These are phyloP conservation scores for Centruroides vittatus DNA, from an alignment of 1,140 invertebrate genomes.

Conservation along the genomic window DNA sequence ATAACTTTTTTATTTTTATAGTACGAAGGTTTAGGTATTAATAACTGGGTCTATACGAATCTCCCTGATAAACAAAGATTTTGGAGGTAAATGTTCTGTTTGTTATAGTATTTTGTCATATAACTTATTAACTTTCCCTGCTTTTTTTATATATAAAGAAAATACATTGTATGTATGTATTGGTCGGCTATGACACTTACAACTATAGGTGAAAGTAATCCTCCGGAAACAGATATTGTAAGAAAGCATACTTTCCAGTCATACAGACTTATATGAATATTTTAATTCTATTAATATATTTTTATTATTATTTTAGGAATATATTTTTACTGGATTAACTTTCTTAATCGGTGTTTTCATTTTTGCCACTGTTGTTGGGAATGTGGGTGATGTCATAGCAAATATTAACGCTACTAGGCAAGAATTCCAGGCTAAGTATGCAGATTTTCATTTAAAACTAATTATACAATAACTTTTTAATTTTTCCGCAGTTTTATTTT, in stretches of 20 bases:
- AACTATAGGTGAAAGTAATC: conserved; percentile 11
- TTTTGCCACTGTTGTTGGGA: conserved; percentile 16
- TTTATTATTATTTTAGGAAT: conserved; percentile 6
- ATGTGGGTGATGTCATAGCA: conserved; percentile 16
- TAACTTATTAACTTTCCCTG: neutral
- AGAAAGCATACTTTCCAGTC: neutral
- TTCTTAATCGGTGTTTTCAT: conserved; percentile 15
- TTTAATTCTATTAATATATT: neutral
- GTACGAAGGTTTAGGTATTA: conserved; percentile 15
- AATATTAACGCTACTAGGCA: conserved; percentile 16
- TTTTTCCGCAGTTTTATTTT: neutral
- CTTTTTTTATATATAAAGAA: conserved; percentile 6
- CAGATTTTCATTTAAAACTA: neutral
- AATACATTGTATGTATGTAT: conserved; percentile 13
- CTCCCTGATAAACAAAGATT: conserved; percentile 7
- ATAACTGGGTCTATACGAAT: conserved; percentile 14
- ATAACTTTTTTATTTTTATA: conserved; percentile 1
- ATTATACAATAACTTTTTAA: neutral
- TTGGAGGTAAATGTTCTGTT: conserved; percentile 4
- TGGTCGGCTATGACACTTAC: conserved; percentile 16
- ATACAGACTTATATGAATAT: neutral
- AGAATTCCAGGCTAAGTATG: conserved; percentile 15
- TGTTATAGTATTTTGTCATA: too few species aligned
- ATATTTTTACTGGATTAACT: conserved; percentile 14
- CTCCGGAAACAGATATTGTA: conserved; percentile 14